phyloP scores from a whole-genome alignment of 2,888 invertebrate genomes.

The Margaritifera margaritifera region DNA sequence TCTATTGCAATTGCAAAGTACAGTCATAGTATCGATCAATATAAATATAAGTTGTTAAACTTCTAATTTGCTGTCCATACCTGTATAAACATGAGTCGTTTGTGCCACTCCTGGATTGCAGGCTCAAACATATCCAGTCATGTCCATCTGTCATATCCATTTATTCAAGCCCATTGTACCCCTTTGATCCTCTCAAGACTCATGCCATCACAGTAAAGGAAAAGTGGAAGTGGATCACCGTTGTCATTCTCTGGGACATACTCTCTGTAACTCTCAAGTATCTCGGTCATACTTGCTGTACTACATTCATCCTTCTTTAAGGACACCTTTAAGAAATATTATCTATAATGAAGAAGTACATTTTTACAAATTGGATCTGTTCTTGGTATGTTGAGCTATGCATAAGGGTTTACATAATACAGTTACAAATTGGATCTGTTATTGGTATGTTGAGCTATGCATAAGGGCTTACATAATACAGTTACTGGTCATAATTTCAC shows the following conservation, averaged over 20 bases:
- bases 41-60: too few relatives aligned
- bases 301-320: slow-evolving; percentile 9
- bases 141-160: too few relatives aligned
- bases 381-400: background rate
- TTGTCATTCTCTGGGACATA: slow-evolving; percentile 10
- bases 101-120: too few relatives aligned
- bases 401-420: background rate
- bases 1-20: too few relatives aligned
- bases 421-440: background rate
- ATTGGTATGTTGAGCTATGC: background rate
- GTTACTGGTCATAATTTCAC: background rate
- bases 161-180: slow-evolving; percentile 13
- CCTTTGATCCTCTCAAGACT: slow-evolving; percentile 11
- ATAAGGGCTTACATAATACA: background rate
- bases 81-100: too few relatives aligned
- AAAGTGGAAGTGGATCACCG: background rate
- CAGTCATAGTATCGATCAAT: too few relatives aligned
- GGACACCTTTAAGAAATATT: slow-evolving; percentile 1
- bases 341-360: background rate
- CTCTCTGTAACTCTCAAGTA: slow-evolving; percentile 7
- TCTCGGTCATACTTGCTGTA: slow-evolving; percentile 9
- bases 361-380: background rate
- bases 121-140: too few relatives aligned
- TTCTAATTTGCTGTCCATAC: too few relatives aligned
- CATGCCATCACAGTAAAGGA: slow-evolving; percentile 17